These are phyloP conservation scores for Microtus ochrogaster DNA, from an alignment of 2,113 vertebrate genomes.

Conservation along the genomic window DNA sequence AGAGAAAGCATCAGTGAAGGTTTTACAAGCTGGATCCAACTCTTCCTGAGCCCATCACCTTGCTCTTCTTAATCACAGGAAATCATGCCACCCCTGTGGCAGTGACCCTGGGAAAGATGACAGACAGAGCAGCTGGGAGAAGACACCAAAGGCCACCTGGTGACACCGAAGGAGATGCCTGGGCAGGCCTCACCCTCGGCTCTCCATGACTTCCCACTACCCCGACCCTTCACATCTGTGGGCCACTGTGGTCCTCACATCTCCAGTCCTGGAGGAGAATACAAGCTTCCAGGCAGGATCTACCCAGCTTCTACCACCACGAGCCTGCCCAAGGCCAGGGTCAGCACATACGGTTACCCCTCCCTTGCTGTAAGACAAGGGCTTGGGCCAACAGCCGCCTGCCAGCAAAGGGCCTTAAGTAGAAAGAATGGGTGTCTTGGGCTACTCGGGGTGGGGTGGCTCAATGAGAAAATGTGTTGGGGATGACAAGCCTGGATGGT, in stretches of 20 bases:
- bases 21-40: not conserved
- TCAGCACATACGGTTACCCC: not conserved
- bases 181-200: fast-evolving
- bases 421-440: fast-evolving
- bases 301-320: not conserved
- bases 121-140: not conserved
- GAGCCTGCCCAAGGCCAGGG: not conserved
- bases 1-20: fast-evolving
- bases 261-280: not conserved
- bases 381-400: fast-evolving
- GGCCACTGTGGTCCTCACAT: not conserved
- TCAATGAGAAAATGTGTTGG: fast-evolving
- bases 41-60: not conserved
- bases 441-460: not conserved
- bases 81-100: fast-evolving
- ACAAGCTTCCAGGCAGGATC: not conserved
- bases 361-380: not conserved
- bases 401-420: fast-evolving
- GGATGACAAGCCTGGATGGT: fast-evolving
- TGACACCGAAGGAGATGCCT: not conserved
- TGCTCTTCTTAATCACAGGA: not conserved
- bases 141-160: not conserved
- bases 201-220: not conserved
- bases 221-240: no score
- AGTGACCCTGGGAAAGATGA: not conserved